phyloP scores from a whole-genome alignment of 2,113 vertebrate genomes.

The Neolamprologus toae region DNA sequence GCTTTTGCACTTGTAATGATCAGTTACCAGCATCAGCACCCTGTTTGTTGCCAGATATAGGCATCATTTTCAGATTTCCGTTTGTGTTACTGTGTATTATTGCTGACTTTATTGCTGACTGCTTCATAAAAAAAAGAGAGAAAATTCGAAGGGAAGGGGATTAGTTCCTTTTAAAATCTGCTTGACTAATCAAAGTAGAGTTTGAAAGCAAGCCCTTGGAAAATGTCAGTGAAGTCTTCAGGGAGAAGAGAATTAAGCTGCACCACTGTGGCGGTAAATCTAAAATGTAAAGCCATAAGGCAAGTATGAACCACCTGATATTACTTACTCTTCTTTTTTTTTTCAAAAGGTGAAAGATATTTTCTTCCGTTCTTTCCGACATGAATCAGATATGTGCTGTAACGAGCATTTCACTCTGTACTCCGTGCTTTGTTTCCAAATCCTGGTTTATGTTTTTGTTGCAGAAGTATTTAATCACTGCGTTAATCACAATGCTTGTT shows the following conservation, averaged over 20 bases:
- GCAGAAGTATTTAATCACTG: not conserved
- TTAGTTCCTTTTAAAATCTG: constrained; percentile 53
- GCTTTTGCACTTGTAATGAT: constrained; percentile 15
- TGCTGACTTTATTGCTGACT: constrained; percentile 45
- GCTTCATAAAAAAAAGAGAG: not conserved
- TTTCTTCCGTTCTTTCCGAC: not conserved
- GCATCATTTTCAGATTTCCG: not conserved
- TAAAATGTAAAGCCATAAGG: constrained; percentile 46
- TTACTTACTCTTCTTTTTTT: not conserved
- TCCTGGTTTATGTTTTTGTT: constrained; percentile 25
- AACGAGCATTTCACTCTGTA: not conserved
- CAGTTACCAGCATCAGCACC: constrained; percentile 15
- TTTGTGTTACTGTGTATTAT: not conserved
- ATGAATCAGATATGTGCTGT: not conserved
- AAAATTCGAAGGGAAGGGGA: constrained; percentile 28
- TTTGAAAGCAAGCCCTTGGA: constrained; percentile 59
- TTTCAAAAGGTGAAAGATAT: not conserved
- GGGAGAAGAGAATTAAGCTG: constrained; percentile 52
- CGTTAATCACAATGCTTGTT: constrained; percentile 5
- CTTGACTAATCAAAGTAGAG: constrained; percentile 51
- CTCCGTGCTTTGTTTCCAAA: not conserved
- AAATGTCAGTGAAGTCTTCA: constrained; percentile 60
- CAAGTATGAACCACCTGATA: constrained; percentile 1
- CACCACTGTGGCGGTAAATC: constrained; percentile 37
- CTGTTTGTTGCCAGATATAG: not conserved